These are phyloP conservation scores for Clarias gariepinus DNA, from an alignment of 2,113 vertebrate genomes.

Conservation along the genomic window DNA sequence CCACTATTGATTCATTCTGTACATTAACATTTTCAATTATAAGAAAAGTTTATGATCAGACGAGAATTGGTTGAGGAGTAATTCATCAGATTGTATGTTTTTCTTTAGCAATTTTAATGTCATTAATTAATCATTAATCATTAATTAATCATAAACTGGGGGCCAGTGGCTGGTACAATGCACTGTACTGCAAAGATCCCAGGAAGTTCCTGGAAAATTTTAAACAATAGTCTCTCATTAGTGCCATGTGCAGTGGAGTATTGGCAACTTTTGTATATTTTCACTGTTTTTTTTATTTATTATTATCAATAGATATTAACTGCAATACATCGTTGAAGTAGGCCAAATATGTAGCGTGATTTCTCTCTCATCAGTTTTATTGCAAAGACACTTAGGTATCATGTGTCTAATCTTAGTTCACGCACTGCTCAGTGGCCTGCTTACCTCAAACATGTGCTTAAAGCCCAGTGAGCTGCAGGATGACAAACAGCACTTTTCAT, in stretches of 20 bases:
- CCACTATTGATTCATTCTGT: neutral
- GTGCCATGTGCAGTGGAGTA: neutral
- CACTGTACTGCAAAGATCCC: neutral
- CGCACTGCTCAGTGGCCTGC: neutral
- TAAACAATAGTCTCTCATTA: too few relatives aligned
- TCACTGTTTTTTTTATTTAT: neutral
- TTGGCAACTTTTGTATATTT: neutral
- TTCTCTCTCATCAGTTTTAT: neutral
- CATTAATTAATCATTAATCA: too few relatives aligned
- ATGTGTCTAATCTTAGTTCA: conserved; percentile 1
- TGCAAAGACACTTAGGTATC: conserved; percentile 20
- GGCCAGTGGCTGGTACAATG: neutral
- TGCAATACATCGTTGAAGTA: neutral
- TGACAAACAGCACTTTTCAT: neutral
- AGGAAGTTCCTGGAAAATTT: neutral
- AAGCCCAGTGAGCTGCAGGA: neutral
- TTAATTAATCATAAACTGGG: neutral
- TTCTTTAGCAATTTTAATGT: neutral
- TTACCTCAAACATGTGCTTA: neutral
- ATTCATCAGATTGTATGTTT: neutral
- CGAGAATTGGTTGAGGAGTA: neutral
- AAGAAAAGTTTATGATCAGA: neutral
- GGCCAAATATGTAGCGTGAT: neutral
- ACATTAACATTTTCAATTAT: neutral
- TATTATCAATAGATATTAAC: too few relatives aligned